Evolutionary conservation across 2,797 vertebrate genomes (phyloP), one percentile per base, ranked within the genome.

Genomic region (Sylvilagus floridanus): DNA sequence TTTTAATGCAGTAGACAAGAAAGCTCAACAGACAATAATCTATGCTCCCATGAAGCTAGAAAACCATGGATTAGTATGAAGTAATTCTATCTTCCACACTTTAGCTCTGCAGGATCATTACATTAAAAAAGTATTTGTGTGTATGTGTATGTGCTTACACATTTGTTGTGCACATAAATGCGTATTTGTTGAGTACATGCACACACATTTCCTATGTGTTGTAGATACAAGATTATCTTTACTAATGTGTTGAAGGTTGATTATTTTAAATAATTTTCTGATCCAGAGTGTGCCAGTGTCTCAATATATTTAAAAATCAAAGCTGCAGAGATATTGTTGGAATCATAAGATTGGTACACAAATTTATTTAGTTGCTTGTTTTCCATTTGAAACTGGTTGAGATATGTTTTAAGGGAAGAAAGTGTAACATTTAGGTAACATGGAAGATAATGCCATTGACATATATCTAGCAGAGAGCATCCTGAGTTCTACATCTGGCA

Each of bases 1-100:
- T 78, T 95, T 97, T 95, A 96, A 96, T 93, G 24, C 77, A 95
- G 13, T 66, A 24, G 12, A 69, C n/a, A 97, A 97, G 66, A 96
- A 94, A 97, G 57, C 50, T 95, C 77, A 96, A 93, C 95, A 91
- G 94, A 95, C 95, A 96, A 93, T 96, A 97, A 97, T 94, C 76
- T 96, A 98, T 97, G 52, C 30, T 8, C 75, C 16, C 0, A 65
- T 0, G 4, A 95, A 93, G 84, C 17, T 97, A 69, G 50, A 85
- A 75, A 82, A 87, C 42, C 68, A 66, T 63, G 82, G 88, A 96
- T 97, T 97, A 93, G 14, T 85, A 91, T 88, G 84, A 97, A 93
- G 7, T 52, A 91, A 97, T 11, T 84, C 90, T 82, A 79, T 21
- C 21, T 71, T 93, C 60, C 88, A 86, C 94, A 93, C 78, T n/a